A percentile compares a stretch with the other conserved stretches of the same genome.
Conservation (phyloP, 2,797 vertebrate genomes). For the Megalops cyprinoides region DNA sequence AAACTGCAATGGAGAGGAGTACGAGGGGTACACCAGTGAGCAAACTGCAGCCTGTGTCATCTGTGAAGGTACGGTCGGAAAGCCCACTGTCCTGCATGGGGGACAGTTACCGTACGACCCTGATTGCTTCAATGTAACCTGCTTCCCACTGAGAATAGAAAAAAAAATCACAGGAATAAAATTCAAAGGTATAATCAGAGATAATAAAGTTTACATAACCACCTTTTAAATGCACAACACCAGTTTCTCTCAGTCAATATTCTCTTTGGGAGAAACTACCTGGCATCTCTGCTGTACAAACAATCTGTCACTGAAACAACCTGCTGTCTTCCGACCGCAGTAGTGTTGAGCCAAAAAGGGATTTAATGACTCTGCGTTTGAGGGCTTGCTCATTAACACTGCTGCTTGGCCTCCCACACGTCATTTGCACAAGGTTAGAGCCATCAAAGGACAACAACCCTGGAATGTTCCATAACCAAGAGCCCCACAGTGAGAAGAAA, state of each 20-base stretch:
- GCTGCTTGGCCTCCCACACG: background rate
- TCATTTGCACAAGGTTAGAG: conserved; percentile 9
- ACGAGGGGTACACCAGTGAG: background rate
- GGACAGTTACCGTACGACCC: background rate
- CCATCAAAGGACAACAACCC: background rate
- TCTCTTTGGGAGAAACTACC: background rate
- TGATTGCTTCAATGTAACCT: too few species aligned
- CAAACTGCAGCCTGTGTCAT: background rate
- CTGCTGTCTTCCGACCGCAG: background rate
- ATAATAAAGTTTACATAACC: background rate
- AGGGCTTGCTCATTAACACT: background rate
- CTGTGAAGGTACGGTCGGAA: background rate
- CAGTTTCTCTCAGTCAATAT: background rate
- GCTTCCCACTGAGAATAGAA: background rate
- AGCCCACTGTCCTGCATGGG: background rate
- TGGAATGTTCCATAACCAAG: background rate
- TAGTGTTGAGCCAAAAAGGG: background rate
- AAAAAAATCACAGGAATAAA: background rate
- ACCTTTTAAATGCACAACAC: background rate
- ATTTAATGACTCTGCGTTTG: background rate
- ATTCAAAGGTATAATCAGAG: background rate
- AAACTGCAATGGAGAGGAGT: background rate
- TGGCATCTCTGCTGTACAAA: background rate
- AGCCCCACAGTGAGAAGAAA: background rate
- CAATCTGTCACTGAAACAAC: background rate